A percentile compares a stretch with the other conserved stretches of the same genome.
These are phyloP conservation scores for Heliothis virescens DNA, from an alignment of 1,140 invertebrate genomes.

Conservation along the genomic window DNA sequence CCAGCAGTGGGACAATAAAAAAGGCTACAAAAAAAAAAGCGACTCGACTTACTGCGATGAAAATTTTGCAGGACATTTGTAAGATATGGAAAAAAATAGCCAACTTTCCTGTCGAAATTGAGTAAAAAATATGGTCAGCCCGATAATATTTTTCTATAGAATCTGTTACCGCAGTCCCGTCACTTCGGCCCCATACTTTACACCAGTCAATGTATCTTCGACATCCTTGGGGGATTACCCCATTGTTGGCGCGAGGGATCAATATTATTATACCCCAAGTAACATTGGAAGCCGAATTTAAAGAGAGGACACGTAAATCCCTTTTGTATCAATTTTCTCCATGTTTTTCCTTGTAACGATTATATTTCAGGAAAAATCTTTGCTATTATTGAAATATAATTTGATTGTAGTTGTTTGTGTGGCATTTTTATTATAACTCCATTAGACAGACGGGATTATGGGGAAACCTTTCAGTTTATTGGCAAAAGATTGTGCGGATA, in stretches of 20 bases:
- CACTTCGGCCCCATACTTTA: conserved; percentile 9
- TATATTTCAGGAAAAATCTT: conserved; percentile 8
- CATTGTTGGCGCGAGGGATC: conserved; percentile 25
- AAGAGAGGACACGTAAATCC: conserved; percentile 35
- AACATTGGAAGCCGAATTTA: conserved; percentile 9
- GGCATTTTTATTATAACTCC: not conserved
- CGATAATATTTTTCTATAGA: not conserved
- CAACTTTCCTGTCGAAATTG: too few relatives aligned
- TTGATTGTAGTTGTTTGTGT: conserved; percentile 10
- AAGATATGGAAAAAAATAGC: too few relatives aligned
- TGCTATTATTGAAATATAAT: conserved; percentile 1
- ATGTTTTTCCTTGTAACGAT: conserved; percentile 28
- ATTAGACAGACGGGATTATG: not conserved
- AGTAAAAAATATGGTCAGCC: too few relatives aligned
- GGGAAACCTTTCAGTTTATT: not conserved
- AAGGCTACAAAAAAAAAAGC: too few relatives aligned
- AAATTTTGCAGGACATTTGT: too few relatives aligned
- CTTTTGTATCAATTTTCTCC: conserved; percentile 36
- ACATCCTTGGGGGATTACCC: conserved; percentile 15
- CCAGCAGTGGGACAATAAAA: too few relatives aligned
- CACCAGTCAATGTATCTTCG: conserved; percentile 7
- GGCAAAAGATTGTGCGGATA: not conserved
- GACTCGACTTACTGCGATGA: too few relatives aligned
- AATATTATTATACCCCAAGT: conserved; percentile 29
- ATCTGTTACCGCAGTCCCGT: not conserved